A percentile compares a stretch with the other conserved stretches of the same genome.
phyloP scores from a whole-genome alignment of 2,888 invertebrate genomes.

The Lithophane leautieri region DNA sequence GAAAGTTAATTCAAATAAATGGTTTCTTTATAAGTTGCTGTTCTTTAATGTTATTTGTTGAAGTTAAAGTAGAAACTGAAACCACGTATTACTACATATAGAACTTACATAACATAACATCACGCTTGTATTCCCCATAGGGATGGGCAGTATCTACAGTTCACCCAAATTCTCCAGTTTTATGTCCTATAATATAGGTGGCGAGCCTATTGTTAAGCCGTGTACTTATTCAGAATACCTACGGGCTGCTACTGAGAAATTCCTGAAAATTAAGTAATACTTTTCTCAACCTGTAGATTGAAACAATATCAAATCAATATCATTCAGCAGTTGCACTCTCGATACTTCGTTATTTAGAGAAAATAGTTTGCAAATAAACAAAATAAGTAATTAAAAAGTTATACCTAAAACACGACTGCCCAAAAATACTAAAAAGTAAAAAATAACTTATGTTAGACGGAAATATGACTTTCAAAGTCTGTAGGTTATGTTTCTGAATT shows the following conservation, averaged over 20 bases:
- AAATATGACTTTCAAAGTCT: neutral
- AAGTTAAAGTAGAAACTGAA: neutral
- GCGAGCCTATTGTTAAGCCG: neutral
- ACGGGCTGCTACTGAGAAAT: neutral
- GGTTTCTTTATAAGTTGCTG: constrained; percentile 11
- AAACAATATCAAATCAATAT: neutral
- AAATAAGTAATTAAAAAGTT: no score
- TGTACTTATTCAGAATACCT: neutral
- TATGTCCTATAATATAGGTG: neutral
- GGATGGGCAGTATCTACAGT: no score
- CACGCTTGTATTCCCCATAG: neutral
- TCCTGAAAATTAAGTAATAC: neutral
- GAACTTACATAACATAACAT: neutral
- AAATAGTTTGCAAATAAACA: no score
- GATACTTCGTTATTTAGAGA: no score
- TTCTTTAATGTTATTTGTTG: constrained; percentile 31
- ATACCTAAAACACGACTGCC: neutral
- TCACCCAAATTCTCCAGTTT: no score
- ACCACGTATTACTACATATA: neutral
- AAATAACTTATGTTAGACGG: neutral
- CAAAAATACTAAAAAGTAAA: neutral
- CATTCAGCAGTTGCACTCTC: neutral
- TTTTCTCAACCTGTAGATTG: neutral
- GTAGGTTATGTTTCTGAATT: neutral
- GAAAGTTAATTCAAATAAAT: constrained; percentile 48